Percentiles rank a stretch among this genome's conserved stretches.
Evolutionary conservation across 2,113 vertebrate genomes (phyloP).

Genomic region (Bungarus multicinctus): DNA sequence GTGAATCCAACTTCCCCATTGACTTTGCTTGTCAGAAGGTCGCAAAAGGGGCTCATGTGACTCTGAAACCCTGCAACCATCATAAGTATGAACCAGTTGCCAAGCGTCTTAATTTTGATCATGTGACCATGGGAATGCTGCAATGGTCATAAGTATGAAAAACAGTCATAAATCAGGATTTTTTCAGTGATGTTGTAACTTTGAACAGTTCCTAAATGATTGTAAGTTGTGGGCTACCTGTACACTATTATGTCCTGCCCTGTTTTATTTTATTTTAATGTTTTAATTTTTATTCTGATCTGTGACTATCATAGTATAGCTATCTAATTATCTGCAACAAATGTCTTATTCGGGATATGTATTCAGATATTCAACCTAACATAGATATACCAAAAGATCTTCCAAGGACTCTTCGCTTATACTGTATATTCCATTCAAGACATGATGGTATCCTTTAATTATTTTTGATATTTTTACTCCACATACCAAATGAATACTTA

Average conservation of each 20-base stretch:
- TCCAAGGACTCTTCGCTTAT: slow-evolving; percentile 1
- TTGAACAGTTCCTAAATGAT: background rate
- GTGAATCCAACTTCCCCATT: background rate
- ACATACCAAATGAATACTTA: slow-evolving; percentile 53
- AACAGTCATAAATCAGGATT: background rate
- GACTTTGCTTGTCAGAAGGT: background rate
- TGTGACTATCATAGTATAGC: background rate
- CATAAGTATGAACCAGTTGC: background rate
- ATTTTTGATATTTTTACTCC: slow-evolving; percentile 60
- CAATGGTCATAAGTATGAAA: background rate
- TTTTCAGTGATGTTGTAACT: background rate
- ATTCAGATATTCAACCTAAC: background rate
- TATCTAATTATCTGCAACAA: background rate
- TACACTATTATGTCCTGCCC: background rate
- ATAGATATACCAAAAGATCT: background rate
- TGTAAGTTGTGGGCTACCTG: background rate
- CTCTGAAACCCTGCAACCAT: accelerated
- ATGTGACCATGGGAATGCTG: background rate
- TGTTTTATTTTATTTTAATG: background rate
- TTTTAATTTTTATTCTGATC: background rate
- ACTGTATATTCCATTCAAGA: slow-evolving; percentile 43
- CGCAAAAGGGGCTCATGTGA: background rate
- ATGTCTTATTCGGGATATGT: background rate
- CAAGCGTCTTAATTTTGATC: background rate
- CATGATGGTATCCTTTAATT: slow-evolving; percentile 50